Conservation (phyloP, 2,113 vertebrate species). For the Cercocebus atys region DNA sequence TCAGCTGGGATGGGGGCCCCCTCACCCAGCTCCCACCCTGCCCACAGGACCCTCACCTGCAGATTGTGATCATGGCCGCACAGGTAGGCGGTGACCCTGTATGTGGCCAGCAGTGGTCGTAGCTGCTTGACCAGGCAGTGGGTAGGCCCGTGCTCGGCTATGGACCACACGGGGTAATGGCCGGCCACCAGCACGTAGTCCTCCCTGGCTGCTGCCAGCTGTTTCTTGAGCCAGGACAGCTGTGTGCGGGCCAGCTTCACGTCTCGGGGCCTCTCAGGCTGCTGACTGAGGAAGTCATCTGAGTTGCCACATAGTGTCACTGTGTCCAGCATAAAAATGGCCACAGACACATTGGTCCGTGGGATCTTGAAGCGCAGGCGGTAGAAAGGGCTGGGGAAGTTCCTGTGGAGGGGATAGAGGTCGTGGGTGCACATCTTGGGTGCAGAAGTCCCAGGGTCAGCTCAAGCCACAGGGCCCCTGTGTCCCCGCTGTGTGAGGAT, state of each 20-base stretch:
- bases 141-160: conserved; percentile 93
- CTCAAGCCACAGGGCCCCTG: background rate
- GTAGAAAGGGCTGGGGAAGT: conserved; percentile 91
- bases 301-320: conserved; percentile 91
- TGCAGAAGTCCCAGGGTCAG: background rate
- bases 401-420: conserved; percentile 80
- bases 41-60: conserved; percentile 84
- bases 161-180: conserved; percentile 95
- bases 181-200: conserved; percentile 92
- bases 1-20: no score
- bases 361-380: conserved; percentile 90
- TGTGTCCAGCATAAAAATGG: conserved; percentile 93
- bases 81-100: conserved; percentile 91
- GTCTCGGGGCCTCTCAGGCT: conserved; percentile 81
- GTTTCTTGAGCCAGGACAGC: conserved; percentile 89
- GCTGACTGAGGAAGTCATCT: conserved; percentile 85
- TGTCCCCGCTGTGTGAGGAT: rapidly evolving
- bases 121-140: conserved; percentile 87
- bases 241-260: conserved; percentile 83
- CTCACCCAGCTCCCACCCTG: background rate
- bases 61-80: conserved; percentile 95
- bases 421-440: rapidly evolving
- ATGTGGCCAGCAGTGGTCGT: conserved; percentile 86
- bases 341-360: conserved; percentile 84
- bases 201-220: conserved; percentile 86